Conservation (phyloP, 2,113 vertebrate species). For the Asarcornis scutulata region DNA sequence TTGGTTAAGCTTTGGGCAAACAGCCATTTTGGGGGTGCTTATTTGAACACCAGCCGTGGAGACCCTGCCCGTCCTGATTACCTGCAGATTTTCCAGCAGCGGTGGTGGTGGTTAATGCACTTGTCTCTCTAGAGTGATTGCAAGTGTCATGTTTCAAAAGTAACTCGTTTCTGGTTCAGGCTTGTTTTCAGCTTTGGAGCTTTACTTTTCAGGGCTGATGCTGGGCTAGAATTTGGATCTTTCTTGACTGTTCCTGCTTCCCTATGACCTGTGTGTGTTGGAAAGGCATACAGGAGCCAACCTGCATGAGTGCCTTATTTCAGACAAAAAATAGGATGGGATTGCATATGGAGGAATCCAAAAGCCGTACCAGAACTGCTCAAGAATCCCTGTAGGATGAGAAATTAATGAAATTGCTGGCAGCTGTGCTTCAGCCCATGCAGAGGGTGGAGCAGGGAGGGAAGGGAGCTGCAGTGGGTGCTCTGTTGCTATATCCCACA, state of each 20-base stretch:
- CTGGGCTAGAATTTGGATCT: background rate
- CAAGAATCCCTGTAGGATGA: background rate
- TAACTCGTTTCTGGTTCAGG: background rate
- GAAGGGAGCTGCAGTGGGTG: fast-evolving
- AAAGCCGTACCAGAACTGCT: no score
- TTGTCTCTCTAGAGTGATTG: background rate
- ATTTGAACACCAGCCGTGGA: background rate
- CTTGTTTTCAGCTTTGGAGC: background rate
- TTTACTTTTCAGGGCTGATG: background rate
- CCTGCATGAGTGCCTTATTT: background rate
- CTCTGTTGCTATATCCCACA: background rate
- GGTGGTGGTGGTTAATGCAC: background rate
- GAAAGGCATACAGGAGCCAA: background rate
- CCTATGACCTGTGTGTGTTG: background rate
- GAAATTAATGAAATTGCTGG: background rate
- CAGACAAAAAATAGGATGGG: background rate
- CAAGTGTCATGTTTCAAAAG: background rate
- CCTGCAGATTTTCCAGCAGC: background rate
- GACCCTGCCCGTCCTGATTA: background rate
- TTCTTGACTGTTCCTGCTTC: background rate
- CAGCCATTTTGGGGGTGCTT: background rate
- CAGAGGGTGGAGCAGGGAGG: fast-evolving
- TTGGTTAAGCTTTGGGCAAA: background rate
- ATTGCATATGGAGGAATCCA: background rate
- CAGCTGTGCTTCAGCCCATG: background rate